Conservation (phyloP, 2,888 invertebrate species). For the Lithodes maja region DNA sequence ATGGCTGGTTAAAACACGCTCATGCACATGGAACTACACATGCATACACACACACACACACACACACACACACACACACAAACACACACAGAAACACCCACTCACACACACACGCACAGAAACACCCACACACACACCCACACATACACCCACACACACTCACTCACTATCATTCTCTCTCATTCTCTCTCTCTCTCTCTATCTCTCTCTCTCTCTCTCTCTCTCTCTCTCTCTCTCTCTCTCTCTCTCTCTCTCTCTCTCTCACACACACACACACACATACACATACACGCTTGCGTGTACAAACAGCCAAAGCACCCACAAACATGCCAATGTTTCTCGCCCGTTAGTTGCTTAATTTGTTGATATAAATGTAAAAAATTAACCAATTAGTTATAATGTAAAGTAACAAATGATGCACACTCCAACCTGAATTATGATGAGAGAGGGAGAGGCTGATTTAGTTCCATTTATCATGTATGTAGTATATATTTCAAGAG, state of each 20-base stretch:
- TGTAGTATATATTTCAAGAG: too few relatives aligned
- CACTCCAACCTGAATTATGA: background rate
- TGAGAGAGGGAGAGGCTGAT: constrained; percentile 18
- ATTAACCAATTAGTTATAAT: background rate
- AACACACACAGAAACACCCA: background rate
- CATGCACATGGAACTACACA: constrained; percentile 2
- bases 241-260: background rate
- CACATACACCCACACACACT: constrained; percentile 8
- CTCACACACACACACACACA: background rate
- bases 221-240: background rate
- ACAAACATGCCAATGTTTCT: background rate
- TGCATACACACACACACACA: background rate
- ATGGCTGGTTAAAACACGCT: too few relatives aligned
- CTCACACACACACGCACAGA: too few relatives aligned
- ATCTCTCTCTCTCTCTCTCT: constrained; percentile 4
- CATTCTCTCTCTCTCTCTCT: constrained; percentile 28
- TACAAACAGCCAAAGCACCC: background rate
- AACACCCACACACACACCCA: background rate
- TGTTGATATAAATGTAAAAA: background rate
- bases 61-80: constrained; percentile 19
- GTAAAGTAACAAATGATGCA: background rate
- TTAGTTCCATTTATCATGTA: too few relatives aligned
- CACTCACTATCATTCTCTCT: background rate
- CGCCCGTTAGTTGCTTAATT: too few relatives aligned
- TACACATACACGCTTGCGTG: background rate